Evolutionary conservation across 2,888 invertebrate species (phyloP), one percentile per base, ranked within the genome.

Genomic region (Polyommatus iphigenia): DNA sequence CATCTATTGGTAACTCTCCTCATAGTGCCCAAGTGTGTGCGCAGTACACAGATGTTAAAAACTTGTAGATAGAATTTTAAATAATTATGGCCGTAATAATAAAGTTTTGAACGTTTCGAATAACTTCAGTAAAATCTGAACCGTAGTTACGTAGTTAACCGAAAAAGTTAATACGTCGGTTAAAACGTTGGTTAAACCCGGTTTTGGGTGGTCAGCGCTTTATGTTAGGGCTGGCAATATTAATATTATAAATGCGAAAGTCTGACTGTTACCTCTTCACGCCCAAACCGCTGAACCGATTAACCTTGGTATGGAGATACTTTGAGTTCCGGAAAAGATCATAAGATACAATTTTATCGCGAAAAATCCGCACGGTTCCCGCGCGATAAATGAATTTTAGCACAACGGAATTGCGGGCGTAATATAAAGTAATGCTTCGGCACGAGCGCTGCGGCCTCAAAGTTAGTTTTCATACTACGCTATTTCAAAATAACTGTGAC

Each of bases 41-140:
- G 4, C 46, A 46, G 46, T 46, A 46, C 41, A 10, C 41, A 46
- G 10, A 46, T 46, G 41, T 46, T 46, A 1, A 59, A 59, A 59
- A 20, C 20, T 13, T 18, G 20, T 67, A 15, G 67, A 67, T 29
- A 15, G 29, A 29, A 18, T 67, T 15, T 15, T 18, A 67, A 67
- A 67, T 67, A 67, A 67, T 67, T 32, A 32, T 29, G 24, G 15
- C 5, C 6, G 67, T 67, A 67, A 29, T 67, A 32, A 20, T 32
- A 67, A 67, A 67, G 29, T 67, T 67, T 32, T 32, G 3, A 67
- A 32, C 67, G 67, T 18, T 18, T 32, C 24, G 24, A 67, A 18
- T 67, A 67, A 67, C 54, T 54, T 54, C 54, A 67, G 67, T 67
- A 67, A 32, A 67, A 67, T 67, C 67, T 67, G 67, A 67, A 67